These are phyloP conservation scores for Chrysoperla carnea DNA, from an alignment of 1,140 invertebrate genomes.

Conservation along the genomic window DNA sequence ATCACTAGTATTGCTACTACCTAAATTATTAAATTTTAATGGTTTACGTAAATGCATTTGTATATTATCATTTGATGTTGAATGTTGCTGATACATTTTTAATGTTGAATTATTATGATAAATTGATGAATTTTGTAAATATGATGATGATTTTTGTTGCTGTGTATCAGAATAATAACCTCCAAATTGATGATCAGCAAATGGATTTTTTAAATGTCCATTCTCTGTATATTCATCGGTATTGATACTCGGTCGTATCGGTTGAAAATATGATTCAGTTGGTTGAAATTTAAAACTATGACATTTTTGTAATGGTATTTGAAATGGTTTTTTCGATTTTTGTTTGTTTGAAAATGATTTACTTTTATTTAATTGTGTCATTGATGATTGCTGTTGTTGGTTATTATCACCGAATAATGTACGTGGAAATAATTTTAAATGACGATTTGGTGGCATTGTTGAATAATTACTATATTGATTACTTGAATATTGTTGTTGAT, in stretches of 20 bases:
- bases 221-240: background rate
- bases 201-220: background rate
- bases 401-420: conserved; percentile 16
- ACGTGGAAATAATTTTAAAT: conserved; percentile 19
- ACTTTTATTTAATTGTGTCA: conserved; percentile 12
- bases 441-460: conserved; percentile 20
- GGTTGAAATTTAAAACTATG: conserved; percentile 50
- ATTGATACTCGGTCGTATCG: conserved; percentile 21
- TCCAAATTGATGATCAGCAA: background rate
- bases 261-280: conserved; percentile 39
- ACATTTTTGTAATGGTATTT: conserved; percentile 44
- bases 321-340: conserved; percentile 35
- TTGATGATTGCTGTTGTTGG: conserved; percentile 3
- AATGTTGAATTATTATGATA: no score
- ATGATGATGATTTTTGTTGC: no score
- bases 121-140: no score
- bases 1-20: no score
- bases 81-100: no score
- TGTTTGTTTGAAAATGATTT: conserved; percentile 20
- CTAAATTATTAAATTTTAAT: no score
- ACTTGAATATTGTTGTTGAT: conserved; percentile 4
- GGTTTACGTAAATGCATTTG: no score
- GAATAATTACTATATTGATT: conserved; percentile 17
- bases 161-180: no score
- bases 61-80: no score